phyloP scores from a whole-genome alignment of 2,797 vertebrate species.

The Siniperca undulata region DNA sequence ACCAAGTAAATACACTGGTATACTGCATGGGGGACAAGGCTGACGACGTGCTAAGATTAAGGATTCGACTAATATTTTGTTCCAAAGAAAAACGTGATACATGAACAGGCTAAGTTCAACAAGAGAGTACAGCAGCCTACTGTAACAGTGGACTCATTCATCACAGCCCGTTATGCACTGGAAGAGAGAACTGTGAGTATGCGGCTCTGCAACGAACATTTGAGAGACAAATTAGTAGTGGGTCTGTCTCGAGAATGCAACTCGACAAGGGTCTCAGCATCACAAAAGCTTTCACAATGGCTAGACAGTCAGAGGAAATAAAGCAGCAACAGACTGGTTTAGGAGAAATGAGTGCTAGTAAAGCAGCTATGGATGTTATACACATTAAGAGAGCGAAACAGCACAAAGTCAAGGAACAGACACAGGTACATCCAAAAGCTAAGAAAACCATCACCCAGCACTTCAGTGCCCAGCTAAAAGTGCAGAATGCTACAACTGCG shows the following conservation, averaged over 20 bases:
- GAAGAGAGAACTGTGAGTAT: too few relatives aligned
- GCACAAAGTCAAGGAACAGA: too few relatives aligned
- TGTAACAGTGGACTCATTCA: too few relatives aligned
- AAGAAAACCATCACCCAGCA: too few relatives aligned
- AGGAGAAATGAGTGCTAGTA: not conserved
- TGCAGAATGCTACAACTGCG: too few relatives aligned
- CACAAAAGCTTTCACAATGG: constrained; percentile 3
- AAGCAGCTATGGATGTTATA: too few relatives aligned
- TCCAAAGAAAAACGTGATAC: not conserved
- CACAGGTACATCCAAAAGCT: too few relatives aligned
- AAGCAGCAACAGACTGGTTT: not conserved
- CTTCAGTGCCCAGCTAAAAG: too few relatives aligned
- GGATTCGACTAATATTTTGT: not conserved
- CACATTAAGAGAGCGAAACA: too few relatives aligned
- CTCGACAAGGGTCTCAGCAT: not conserved
- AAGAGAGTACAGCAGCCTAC: not conserved
- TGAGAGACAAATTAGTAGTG: too few relatives aligned
- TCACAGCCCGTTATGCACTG: too few relatives aligned
- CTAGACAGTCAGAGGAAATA: constrained; percentile 9
- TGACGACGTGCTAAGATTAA: not conserved
- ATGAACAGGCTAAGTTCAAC: not conserved
- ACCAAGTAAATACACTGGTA: not conserved
- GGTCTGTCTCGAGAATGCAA: not conserved
- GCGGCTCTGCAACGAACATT: too few relatives aligned
- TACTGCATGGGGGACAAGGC: not conserved